A percentile compares a stretch with the other conserved stretches of the same genome.
These are phyloP conservation scores for Plusia festucae DNA, from an alignment of 2,888 invertebrate genomes.

Conservation along the genomic window DNA sequence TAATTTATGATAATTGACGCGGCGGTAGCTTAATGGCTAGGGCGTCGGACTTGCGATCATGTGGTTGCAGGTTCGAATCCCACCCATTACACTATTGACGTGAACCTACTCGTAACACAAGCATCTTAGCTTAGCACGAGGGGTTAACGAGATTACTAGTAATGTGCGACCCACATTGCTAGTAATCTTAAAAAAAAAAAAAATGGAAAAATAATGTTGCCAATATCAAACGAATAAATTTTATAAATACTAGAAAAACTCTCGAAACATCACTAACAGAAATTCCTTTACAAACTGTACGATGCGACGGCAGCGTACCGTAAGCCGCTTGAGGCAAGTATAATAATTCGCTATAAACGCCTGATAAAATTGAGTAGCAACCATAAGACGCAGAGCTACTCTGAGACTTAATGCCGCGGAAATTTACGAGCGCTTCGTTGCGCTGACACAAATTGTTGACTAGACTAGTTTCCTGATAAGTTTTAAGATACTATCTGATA, in stretches of 20 bases:
- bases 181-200: too few species aligned
- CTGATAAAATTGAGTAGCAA: slow-evolving; percentile 41
- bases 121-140: too few species aligned
- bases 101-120: too few species aligned
- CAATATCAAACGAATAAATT: background rate
- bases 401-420: slow-evolving; percentile 10
- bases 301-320: background rate
- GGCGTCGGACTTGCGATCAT: too few species aligned
- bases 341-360: slow-evolving; percentile 15
- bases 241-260: background rate
- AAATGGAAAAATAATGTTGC: too few species aligned
- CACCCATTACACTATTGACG: too few species aligned
- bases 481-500: background rate
- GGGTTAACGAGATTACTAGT: too few species aligned
- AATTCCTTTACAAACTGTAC: background rate
- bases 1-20: too few species aligned
- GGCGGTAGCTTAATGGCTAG: too few species aligned
- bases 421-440: background rate
- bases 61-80: too few species aligned
- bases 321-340: background rate
- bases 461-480: background rate
- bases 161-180: too few species aligned
- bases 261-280: too few species aligned
- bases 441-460: background rate
- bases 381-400: slow-evolving; percentile 7